Base-by-base conservation (phyloP, 1,140 invertebrate species). In the Telenomus remus region DNA sequence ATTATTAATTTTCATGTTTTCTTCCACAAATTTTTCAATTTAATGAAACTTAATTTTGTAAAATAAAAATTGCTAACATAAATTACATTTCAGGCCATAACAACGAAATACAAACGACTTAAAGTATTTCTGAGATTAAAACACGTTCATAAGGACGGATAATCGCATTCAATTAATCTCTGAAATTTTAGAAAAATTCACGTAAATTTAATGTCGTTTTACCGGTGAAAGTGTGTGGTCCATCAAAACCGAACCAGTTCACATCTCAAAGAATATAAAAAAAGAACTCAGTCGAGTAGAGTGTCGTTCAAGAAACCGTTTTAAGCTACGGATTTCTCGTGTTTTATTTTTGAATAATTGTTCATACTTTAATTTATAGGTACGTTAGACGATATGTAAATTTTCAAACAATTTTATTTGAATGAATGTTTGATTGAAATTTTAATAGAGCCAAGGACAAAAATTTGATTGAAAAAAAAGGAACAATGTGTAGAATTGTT, bases 141-240 rank as follows among this genome's bases (percentile, higher is more conserved):
- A 3, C 4, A 54, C 9, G 50, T 56, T 64, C 3, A 2, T 44
- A 13, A 1, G 37, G 37, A n/a, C 13, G n/a, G 9, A 39, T 39
- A 39, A 39, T 3, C 9, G n/a, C 53, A 19, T 42, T 60, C 35
- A 15, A 7, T 48, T 59, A 56, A 49, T 60, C 63, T 54, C 61
- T n/a, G n/a, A 68, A 68, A 61, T 60, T 73, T 74, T 74, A 27
- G 42, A 50, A 75, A 75, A 56, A 51, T 50, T 43, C 14, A 35
- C n/a, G 33, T 34, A 13, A 50, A 15, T 68, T 48, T 57, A 27
- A 68, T 42, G 63, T 47, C 35, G 57, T 68, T 75, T 69, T 68
- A 63, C 72, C 72, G 55, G 72, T 68, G 72, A 75, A 75, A 75
- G 72, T 75, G 63, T 19, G 46, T 42, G 53, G 63, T 57, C 57